phyloP scores from a whole-genome alignment of 2,113 vertebrate species.

The Eublepharis macularius region DNA sequence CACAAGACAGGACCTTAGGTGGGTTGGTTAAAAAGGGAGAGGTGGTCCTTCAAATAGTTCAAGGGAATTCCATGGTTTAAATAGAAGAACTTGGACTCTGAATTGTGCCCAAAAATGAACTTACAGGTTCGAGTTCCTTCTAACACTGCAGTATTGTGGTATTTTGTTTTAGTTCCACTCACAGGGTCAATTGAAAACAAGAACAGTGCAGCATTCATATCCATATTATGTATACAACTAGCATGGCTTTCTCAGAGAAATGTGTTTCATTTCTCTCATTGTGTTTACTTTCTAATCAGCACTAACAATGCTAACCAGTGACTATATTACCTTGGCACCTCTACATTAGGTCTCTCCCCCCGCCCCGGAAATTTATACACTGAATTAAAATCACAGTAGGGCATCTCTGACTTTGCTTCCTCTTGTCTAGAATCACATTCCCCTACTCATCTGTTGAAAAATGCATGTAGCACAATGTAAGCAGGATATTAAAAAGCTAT shows the following conservation, averaged over 20 bases:
- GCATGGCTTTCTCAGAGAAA: background rate
- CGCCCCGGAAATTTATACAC: constrained; percentile 46
- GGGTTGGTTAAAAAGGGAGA: too few species aligned
- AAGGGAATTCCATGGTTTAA: too few species aligned
- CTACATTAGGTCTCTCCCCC: constrained; percentile 32
- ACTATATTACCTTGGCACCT: constrained; percentile 39
- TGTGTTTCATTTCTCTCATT: background rate
- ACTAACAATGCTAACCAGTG: constrained; percentile 33
- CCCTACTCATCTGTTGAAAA: constrained; percentile 44
- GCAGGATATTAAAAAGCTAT: constrained; percentile 58
- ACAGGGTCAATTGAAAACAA: constrained; percentile 23
- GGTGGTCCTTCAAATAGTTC: too few species aligned
- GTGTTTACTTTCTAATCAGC: constrained; percentile 30
- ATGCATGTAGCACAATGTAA: constrained; percentile 11
- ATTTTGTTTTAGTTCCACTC: background rate
- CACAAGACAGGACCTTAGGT: too few species aligned
- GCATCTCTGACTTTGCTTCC: constrained; percentile 33
- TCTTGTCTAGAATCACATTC: constrained; percentile 48
- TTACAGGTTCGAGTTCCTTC: background rate
- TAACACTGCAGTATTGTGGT: background rate
- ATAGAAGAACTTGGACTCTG: too few species aligned
- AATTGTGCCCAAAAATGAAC: too few species aligned
- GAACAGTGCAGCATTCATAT: background rate
- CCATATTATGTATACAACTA: background rate
- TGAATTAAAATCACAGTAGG: constrained; percentile 66